Conservation (phyloP, 2,113 vertebrate species). For the Chaetodon auriga region DNA sequence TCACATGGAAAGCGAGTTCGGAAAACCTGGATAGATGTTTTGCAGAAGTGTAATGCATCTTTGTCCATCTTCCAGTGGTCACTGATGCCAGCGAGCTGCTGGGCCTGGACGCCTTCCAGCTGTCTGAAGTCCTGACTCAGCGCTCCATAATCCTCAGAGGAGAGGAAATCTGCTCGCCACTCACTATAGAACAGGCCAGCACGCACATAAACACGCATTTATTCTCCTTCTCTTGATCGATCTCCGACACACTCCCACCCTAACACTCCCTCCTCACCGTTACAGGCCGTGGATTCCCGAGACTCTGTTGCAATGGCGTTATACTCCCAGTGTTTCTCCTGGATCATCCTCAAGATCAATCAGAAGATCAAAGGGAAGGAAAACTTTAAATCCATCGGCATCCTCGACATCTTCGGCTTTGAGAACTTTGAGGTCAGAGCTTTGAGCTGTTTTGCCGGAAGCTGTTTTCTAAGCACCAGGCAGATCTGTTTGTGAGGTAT, state of each 20-base stretch:
- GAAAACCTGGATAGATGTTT: background rate
- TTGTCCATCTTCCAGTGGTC: conserved; percentile 82
- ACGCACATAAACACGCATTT: background rate
- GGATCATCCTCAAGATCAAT: conserved; percentile 94
- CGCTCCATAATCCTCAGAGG: conserved; percentile 94
- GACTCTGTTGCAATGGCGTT: conserved; percentile 94
- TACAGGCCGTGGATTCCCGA: conserved; percentile 91
- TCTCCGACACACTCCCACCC: background rate
- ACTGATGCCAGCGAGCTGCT: conserved; percentile 90
- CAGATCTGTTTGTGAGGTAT: background rate
- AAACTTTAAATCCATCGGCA: conserved; percentile 96
- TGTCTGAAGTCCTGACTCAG: conserved; percentile 93
- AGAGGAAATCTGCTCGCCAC: conserved; percentile 95
- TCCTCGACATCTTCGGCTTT: conserved; percentile 95
- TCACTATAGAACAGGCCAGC: conserved; percentile 92
- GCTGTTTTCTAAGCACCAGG: too few species aligned
- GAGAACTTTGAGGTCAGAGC: conserved; percentile 92
- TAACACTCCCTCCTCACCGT: conserved; percentile 13
- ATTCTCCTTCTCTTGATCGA: background rate
- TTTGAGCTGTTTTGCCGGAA: background rate
- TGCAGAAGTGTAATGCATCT: conserved; percentile 2
- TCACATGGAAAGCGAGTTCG: background rate
- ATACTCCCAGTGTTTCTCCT: conserved; percentile 94
- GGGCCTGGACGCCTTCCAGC: conserved; percentile 91
- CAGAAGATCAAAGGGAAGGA: conserved; percentile 92